Base-by-base conservation (phyloP, 2,888 invertebrate genomes). In the Athripsodes cinereus region DNA sequence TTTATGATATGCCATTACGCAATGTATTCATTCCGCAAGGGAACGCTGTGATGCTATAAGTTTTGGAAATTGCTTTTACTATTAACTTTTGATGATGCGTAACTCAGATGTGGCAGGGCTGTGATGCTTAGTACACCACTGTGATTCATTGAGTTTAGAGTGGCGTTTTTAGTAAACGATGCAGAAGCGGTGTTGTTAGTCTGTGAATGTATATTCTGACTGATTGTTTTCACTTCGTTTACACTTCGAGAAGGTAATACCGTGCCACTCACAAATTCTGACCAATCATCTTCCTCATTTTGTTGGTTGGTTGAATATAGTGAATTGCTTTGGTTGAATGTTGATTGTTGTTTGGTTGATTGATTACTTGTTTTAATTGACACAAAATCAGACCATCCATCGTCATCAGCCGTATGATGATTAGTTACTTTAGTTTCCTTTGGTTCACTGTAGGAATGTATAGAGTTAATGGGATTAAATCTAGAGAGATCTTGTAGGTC, bases 381-480 rank as follows among this genome's bases (percentile, higher is more conserved):
- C 20, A 83, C 79, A 67, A 83, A 84, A 62, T 84, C 84, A 1
- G 81, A 80, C 83, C 84, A 84, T 64, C 78, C 78, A 58, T 83
- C 82, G 51, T 82, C 81, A 3, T 76, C 75, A 11, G 69, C 66
- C 21, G 65, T 66, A 66, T 75, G 78, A 34, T 54, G 58, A 34
- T 22, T 55, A 35, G 11, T 53, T 47, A 59, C 61, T 3, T 53
- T 11, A 2, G 52, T 11, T 13, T 61, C 59, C 50, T 63, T 63
- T 1, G 59, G 40, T 55, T 63, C 63, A 65, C 74, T 75, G 51
- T 78, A 67, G 2, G 78, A 74, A 53, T 75, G 73, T 44, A 79
- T 67, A 22, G 75, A 74, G 67, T 78, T 76, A 0, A 79, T 74
- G 21, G 79, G 79, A 67, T 79, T 79, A 54, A 79, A 79, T 59